Evolutionary conservation across 2,888 invertebrate species (phyloP).

Genomic region (Alentia gelatinosa): DNA sequence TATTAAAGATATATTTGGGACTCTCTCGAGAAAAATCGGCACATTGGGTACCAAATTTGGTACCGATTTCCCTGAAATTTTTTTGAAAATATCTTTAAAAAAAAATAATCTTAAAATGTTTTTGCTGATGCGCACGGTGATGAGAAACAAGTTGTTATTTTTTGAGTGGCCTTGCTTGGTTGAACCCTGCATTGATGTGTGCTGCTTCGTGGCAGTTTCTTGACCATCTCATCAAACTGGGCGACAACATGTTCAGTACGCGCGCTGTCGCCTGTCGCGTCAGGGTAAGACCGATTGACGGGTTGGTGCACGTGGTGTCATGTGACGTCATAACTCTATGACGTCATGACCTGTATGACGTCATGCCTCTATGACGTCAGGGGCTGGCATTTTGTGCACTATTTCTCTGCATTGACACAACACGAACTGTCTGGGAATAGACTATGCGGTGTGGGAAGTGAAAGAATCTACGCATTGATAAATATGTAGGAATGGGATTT

Average conservation of each 20-base stretch:
- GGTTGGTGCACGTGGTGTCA: background rate
- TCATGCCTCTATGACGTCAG: background rate
- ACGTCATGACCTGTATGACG: background rate
- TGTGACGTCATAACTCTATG: background rate
- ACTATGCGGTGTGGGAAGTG: no score
- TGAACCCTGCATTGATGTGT: background rate
- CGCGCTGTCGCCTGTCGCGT: background rate
- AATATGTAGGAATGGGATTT: no score
- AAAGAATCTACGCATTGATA: no score
- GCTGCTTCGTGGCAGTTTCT: background rate
- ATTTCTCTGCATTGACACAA: background rate
- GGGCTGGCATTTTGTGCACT: background rate
- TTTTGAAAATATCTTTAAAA: no score
- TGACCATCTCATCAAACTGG: slow-evolving; percentile 5
- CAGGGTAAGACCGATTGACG: background rate
- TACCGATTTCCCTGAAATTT: no score
- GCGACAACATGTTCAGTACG: background rate
- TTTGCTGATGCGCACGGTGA: no score
- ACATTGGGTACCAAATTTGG: no score
- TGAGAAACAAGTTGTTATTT: no score
- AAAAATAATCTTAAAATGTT: no score
- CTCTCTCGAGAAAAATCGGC: no score
- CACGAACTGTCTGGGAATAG: background rate
- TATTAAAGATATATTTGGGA: no score
- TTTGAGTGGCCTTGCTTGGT: no score